These are phyloP conservation scores for Camarhynchus parvulus DNA, from an alignment of 2,113 vertebrate genomes.

Conservation along the genomic window DNA sequence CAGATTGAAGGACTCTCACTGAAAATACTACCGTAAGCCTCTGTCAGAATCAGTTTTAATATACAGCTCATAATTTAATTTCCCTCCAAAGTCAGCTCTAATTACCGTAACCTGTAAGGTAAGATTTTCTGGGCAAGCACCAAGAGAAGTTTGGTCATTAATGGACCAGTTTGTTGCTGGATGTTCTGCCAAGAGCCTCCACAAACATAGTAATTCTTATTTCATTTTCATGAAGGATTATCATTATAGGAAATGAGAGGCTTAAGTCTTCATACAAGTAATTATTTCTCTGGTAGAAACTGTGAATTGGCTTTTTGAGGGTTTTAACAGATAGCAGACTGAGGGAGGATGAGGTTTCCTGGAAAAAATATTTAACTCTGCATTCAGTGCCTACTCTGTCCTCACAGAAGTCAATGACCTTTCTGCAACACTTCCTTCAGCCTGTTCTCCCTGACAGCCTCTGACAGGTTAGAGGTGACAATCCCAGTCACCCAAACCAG, in stretches of 20 bases:
- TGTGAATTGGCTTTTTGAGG: not conserved
- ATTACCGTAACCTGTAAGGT: not conserved
- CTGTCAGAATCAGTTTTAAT: not conserved
- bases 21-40: not conserved
- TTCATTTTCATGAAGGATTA: not conserved
- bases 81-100: not conserved
- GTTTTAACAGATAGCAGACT: not conserved
- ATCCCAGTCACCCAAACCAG: not conserved
- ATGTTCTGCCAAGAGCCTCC: not conserved
- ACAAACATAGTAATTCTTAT: not conserved
- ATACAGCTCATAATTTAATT: not conserved
- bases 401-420: not conserved
- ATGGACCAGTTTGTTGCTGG: not conserved
- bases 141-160: not conserved
- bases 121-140: not conserved
- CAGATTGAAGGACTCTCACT: not conserved
- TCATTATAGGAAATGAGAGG: not conserved
- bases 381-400: not conserved
- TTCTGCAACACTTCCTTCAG: not conserved
- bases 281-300: not conserved
- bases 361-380: not conserved
- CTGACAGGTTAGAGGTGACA: not conserved
- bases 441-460: not conserved
- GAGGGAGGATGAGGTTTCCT: not conserved
- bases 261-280: not conserved